Percentiles rank a stretch among this genome's conserved stretches.
These are phyloP conservation scores for Temnopleurus reevesii DNA, from an alignment of 53 echinoderm and acorn worm genomes.

Conservation along the genomic window DNA sequence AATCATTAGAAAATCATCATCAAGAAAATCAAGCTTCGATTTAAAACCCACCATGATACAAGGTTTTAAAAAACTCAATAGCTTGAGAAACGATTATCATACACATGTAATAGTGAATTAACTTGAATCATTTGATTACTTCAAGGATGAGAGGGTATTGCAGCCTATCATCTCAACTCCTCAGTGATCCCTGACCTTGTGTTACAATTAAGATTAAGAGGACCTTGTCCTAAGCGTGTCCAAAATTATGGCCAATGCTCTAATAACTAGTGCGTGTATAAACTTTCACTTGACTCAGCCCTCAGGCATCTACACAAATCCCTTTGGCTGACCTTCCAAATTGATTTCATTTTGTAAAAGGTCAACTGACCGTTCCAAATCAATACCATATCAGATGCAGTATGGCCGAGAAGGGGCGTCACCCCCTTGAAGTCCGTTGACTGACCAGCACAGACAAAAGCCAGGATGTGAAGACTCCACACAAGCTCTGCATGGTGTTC, in stretches of 20 bases:
- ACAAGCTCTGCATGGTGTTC: conserved; percentile 36
- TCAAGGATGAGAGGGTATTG: no score
- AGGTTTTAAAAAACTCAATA: no score
- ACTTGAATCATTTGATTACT: no score
- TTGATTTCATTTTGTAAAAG: background rate
- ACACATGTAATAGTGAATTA: no score
- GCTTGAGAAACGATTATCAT: no score
- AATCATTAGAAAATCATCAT: no score
- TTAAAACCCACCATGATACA: no score
- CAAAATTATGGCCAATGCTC: background rate
- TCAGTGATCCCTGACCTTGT: no score
- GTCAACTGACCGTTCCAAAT: conserved; percentile 21
- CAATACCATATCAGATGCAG: background rate
- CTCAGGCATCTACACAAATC: conserved; percentile 8
- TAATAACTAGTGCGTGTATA: background rate
- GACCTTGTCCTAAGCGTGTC: background rate
- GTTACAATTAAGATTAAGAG: no score
- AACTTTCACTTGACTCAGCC: conserved; percentile 42
- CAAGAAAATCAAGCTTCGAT: no score
- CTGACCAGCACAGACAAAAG: conserved; percentile 19
- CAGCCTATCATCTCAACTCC: no score
- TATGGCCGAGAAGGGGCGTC: background rate
- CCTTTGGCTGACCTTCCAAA: background rate
- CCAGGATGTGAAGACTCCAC: background rate
- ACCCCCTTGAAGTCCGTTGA: background rate